These are phyloP conservation scores for Drosophila nr. perissopoda DNA, from an alignment of 2,888 invertebrate species.

Conservation along the genomic window DNA sequence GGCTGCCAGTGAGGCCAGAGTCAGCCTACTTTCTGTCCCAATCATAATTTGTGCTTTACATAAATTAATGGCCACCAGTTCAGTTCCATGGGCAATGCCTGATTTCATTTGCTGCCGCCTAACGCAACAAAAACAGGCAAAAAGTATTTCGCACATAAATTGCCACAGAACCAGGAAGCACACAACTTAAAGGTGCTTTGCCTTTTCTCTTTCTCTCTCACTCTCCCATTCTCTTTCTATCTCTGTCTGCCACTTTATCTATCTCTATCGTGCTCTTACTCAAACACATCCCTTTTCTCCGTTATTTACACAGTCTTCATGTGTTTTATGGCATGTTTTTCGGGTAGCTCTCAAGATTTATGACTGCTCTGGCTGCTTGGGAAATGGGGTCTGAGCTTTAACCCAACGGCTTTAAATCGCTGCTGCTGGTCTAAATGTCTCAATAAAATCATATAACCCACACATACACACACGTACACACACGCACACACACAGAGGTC, in stretches of 20 bases:
- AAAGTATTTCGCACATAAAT: slow-evolving; percentile 76
- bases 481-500: slow-evolving; percentile 1
- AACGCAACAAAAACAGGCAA: slow-evolving; percentile 19
- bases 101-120: slow-evolving; percentile 59
- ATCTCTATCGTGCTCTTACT: slow-evolving; percentile 8
- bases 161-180: slow-evolving; percentile 33
- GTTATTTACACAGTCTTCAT: slow-evolving; percentile 77
- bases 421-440: slow-evolving; percentile 46
- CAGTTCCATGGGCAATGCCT: slow-evolving; percentile 55
- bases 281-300: slow-evolving; percentile 39
- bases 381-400: slow-evolving; percentile 41
- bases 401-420: slow-evolving; percentile 49
- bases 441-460: slow-evolving; percentile 49
- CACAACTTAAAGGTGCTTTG: slow-evolving; percentile 54
- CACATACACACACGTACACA: neutral
- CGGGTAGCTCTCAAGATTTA: slow-evolving; percentile 60
- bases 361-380: slow-evolving; percentile 40
- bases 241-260: slow-evolving; percentile 3
- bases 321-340: slow-evolving; percentile 77
- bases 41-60: slow-evolving; percentile 82
- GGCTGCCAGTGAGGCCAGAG: slow-evolving; percentile 50
- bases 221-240: slow-evolving; percentile 1
- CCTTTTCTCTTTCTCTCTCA: slow-evolving; percentile 18
- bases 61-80: slow-evolving; percentile 78
- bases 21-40: slow-evolving; percentile 46